A percentile compares a stretch with the other conserved stretches of the same genome.
phyloP scores from a whole-genome alignment of 2,888 invertebrate species.

The Atherix ibis region DNA sequence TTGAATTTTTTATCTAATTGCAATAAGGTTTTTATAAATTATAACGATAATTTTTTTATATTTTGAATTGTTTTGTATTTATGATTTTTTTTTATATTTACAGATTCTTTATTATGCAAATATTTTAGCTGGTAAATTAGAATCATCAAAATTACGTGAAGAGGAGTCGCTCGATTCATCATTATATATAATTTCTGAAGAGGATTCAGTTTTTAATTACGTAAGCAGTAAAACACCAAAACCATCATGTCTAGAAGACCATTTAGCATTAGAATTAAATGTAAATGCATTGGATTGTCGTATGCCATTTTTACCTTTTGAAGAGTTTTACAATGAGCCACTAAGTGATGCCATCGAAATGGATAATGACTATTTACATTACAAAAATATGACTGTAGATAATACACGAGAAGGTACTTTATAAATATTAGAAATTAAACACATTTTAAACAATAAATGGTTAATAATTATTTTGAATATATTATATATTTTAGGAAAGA shows the following conservation, averaged over 20 bases:
- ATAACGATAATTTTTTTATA: no score
- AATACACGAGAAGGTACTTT: slow-evolving; percentile 16
- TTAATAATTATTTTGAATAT: background rate
- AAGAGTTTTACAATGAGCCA: slow-evolving; percentile 89
- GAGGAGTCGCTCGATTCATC: slow-evolving; percentile 30
- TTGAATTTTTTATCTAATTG: no score
- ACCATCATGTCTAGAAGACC: slow-evolving; percentile 31
- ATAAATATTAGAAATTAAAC: background rate
- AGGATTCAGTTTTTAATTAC: slow-evolving; percentile 28
- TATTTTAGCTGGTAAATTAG: slow-evolving; percentile 67
- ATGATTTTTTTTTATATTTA: slow-evolving; percentile 10
- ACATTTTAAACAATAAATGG: no score
- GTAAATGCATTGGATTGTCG: slow-evolving; percentile 67
- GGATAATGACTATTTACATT: slow-evolving; percentile 85
- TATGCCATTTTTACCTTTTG: slow-evolving; percentile 65
- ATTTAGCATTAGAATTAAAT: slow-evolving; percentile 50
- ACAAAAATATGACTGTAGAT: slow-evolving; percentile 45
- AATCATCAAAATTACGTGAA: slow-evolving; percentile 44
- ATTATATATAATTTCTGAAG: slow-evolving; percentile 31
- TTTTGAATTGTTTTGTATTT: slow-evolving; percentile 1
- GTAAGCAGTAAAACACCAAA: slow-evolving; percentile 19
- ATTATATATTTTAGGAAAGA: slow-evolving; percentile 32
- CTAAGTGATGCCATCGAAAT: slow-evolving; percentile 85
- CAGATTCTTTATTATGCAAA: slow-evolving; percentile 77
- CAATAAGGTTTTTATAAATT: no score